phyloP scores from a whole-genome alignment of 2,797 vertebrate genomes.

The Molossus alvarezi region DNA sequence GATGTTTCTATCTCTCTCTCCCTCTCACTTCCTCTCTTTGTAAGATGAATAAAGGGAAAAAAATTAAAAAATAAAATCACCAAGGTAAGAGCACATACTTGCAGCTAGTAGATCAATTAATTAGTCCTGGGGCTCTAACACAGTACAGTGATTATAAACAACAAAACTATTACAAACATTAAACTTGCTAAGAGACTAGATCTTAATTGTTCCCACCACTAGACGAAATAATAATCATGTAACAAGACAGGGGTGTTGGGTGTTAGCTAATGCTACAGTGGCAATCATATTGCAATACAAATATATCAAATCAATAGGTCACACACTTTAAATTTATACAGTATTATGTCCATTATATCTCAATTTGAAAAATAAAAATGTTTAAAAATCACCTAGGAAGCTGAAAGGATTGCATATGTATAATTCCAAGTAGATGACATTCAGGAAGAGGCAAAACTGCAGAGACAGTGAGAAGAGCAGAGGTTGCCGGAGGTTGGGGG shows the following conservation, averaged over 20 bases:
- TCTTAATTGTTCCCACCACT: background rate
- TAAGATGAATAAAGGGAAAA: too few relatives aligned
- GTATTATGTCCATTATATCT: background rate
- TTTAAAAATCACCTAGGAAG: background rate
- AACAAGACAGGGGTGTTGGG: background rate
- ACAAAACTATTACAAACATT: background rate
- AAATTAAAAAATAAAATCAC: too few relatives aligned
- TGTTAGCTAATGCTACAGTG: background rate
- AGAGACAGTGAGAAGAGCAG: background rate
- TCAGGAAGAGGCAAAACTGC: constrained; percentile 9
- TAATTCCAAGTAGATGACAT: background rate
- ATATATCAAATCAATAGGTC: background rate
- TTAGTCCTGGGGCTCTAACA: background rate
- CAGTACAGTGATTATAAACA: background rate
- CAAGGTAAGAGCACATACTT: background rate
- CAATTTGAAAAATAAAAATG: background rate
- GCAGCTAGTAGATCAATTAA: background rate
- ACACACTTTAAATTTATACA: background rate
- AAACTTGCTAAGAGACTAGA: background rate
- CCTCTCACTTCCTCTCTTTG: too few relatives aligned
- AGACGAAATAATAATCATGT: background rate
- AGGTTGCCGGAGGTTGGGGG: background rate
- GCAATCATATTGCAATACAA: background rate
- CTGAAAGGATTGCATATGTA: background rate
- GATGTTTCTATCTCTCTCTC: too few relatives aligned